phyloP scores from a whole-genome alignment of 1,140 invertebrate genomes.

The Hypothenemus hampei region DNA sequence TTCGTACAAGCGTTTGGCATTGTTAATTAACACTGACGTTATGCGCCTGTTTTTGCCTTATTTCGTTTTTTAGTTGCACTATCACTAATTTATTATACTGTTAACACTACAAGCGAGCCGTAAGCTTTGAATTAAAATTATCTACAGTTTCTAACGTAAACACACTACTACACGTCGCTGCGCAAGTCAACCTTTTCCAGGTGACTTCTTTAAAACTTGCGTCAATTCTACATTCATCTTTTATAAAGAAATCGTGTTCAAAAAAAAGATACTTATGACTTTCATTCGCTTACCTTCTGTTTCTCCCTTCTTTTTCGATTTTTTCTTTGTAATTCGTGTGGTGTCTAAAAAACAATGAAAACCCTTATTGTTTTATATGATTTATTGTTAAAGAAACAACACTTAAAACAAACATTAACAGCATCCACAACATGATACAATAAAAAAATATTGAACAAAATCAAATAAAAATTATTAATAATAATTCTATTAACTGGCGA shows the following conservation, averaged over 20 bases:
- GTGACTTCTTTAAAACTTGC: neutral
- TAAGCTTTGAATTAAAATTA: no score
- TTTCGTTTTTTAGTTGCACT: slow-evolving; percentile 12
- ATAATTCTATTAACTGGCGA: no score
- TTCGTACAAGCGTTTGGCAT: slow-evolving; percentile 13
- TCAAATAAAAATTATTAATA: neutral
- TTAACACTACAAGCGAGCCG: slow-evolving; percentile 8
- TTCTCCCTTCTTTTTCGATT: slow-evolving; percentile 33
- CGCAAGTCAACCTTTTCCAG: slow-evolving; percentile 1
- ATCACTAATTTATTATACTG: neutral
- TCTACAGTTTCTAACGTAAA: no score
- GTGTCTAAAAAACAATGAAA: slow-evolving; percentile 33
- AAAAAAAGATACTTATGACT: no score
- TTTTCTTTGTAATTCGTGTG: slow-evolving; percentile 30
- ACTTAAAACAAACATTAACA: slow-evolving; percentile 4
- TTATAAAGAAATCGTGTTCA: neutral
- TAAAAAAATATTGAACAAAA: neutral
- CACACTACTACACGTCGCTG: no score
- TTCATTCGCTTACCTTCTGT: slow-evolving; percentile 30
- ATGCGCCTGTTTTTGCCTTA: slow-evolving; percentile 3
- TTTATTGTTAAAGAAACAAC: neutral
- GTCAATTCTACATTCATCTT: slow-evolving; percentile 1
- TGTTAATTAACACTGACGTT: slow-evolving; percentile 17
- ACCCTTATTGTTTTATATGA: no score
- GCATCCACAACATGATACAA: neutral